phyloP scores from a whole-genome alignment of 2,888 invertebrate species.

The Leptura quadrifasciata region DNA sequence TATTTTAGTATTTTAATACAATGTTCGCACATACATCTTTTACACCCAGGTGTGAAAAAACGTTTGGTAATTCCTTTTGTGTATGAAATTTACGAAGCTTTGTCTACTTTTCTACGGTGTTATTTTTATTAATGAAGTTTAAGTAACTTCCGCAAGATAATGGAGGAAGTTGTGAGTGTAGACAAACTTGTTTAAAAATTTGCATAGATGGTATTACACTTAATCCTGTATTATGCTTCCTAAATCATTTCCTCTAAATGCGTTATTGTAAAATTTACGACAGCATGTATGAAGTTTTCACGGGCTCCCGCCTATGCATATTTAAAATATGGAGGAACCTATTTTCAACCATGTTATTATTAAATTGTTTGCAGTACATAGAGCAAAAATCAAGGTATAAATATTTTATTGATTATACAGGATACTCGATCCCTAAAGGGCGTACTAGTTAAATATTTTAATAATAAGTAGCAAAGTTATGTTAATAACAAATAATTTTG shows the following conservation, averaged over 20 bases:
- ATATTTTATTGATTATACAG: neutral
- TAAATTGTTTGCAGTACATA: neutral
- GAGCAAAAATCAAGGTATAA: neutral
- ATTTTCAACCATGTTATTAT: conserved; percentile 1
- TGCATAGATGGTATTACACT: conserved; percentile 43
- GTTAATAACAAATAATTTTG: too few relatives aligned
- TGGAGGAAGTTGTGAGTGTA: conserved; percentile 58
- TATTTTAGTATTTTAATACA: neutral
- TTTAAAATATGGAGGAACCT: conserved; percentile 7
- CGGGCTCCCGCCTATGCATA: neutral
- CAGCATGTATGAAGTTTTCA: conserved; percentile 30
- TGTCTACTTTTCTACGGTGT: conserved; percentile 47
- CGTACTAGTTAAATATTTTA: neutral
- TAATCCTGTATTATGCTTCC: conserved; percentile 56
- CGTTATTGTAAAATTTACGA: conserved; percentile 36
- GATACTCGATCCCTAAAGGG: neutral
- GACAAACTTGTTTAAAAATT: conserved; percentile 60
- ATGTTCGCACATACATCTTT: conserved; percentile 8
- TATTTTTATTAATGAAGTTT: conserved; percentile 62
- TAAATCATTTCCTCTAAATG: conserved; percentile 57
- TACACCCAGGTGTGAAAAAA: conserved; percentile 34
- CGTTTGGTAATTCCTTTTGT: conserved; percentile 16
- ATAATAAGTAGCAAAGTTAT: neutral
- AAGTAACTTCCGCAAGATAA: conserved; percentile 61
- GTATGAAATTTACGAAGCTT: conserved; percentile 38